Evolutionary conservation across 1,140 invertebrate genomes (phyloP), one percentile per base, ranked within the genome.

Genomic region (Rhopalosiphum maidis): DNA sequence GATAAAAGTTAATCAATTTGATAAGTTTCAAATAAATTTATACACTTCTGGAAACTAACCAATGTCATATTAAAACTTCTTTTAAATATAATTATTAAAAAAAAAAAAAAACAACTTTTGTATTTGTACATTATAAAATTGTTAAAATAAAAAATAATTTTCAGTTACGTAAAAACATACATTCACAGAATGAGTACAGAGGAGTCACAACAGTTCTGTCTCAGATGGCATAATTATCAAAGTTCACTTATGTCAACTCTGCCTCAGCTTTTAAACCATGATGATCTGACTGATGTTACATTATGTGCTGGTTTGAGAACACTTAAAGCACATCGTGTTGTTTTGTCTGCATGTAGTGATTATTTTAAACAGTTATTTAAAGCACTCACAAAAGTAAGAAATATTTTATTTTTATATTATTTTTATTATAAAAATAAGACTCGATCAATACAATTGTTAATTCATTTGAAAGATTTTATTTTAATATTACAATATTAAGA

Each of bases 331-430:
- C 98, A 99, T 95, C 96, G 97, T 94, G 96, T 99, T 68, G 97
- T 99, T 89, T 96, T 99, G 60, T 98, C 98, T 35, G 98, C 98
- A 92, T 99, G 98, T 95, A 98, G 98, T 95, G 97, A 97, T 94
- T 99, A 98, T 95, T 99, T 99, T 95, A 97, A 98, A 95, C 97
- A 98, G 94, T 95, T 98, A 93, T 98, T 98, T 95, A 97, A 97
- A 96, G 97, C 97, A 95, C 95, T 93, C 25, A 93, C 91, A 54
- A 93, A 93, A 55, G 91, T 93, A 85, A 93, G 91, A 3, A 30
- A 94, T 37, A 88, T 55, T 89, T 41, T 55, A 89, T 55, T 35
- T 54, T 23, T 51, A 22, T 35, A 89, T 88, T 51, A 51, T 35
- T 87, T 87, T 86, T 86, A 43, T 41, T 85, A 41, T 94, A 94